phyloP scores from a whole-genome alignment of 2,113 vertebrate genomes.

The Tiliqua scincoides region DNA sequence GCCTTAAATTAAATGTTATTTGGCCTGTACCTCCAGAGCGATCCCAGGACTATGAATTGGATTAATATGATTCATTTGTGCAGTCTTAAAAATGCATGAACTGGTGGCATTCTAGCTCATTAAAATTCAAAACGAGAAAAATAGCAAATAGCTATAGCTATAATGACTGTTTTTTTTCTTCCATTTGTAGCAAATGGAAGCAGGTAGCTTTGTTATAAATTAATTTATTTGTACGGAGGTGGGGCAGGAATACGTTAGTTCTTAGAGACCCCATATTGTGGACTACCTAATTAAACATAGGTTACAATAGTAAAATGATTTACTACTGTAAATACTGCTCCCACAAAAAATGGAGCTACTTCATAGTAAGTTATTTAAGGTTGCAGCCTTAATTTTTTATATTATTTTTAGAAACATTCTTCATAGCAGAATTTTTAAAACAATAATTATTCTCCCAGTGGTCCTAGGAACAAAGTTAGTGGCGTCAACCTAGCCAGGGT shows the following conservation, averaged over 20 bases:
- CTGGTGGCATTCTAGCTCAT: slow-evolving; percentile 2
- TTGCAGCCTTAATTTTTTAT: too few species aligned
- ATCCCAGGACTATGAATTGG: slow-evolving; percentile 11
- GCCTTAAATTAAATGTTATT: slow-evolving; percentile 11
- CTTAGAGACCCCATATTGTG: not conserved
- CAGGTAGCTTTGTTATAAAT: not conserved
- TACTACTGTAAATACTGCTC: not conserved
- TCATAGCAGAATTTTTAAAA: not conserved
- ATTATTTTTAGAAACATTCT: not conserved
- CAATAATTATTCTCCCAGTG: not conserved
- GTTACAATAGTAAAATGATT: not conserved
- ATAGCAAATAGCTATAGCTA: slow-evolving; percentile 7
- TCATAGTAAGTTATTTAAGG: not conserved
- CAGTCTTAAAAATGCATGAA: slow-evolving; percentile 37
- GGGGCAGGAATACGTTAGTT: not conserved
- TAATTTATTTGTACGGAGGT: not conserved
- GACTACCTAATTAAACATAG: not conserved
- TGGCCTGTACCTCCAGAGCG: slow-evolving; percentile 1
- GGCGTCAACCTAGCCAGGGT: too few species aligned
- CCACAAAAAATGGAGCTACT: not conserved
- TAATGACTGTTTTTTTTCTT: not conserved
- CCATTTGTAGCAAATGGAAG: slow-evolving; percentile 5
- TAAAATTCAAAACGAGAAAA: slow-evolving; percentile 31
- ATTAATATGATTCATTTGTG: slow-evolving; percentile 33
- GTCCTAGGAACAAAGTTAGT: not conserved